A percentile compares a stretch with the other conserved stretches of the same genome.
Evolutionary conservation across 2,113 vertebrate species (phyloP).

Genomic region (Alligator sinensis): DNA sequence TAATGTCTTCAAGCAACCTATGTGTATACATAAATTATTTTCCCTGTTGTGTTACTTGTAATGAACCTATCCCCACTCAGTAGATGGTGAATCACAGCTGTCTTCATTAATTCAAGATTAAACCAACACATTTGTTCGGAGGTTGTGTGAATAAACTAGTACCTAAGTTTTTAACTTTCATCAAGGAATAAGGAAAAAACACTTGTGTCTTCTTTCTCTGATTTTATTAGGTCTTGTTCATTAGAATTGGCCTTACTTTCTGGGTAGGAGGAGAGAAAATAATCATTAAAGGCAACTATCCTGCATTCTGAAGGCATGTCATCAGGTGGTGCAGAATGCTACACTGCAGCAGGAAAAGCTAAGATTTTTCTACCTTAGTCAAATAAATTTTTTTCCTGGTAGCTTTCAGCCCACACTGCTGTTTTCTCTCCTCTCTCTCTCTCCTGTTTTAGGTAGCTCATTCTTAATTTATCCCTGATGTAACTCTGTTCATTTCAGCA

Average conservation of each 20-base stretch:
- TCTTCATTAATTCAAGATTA: too few species aligned
- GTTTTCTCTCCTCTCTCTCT: background rate
- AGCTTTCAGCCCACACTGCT: background rate
- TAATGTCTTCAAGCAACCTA: too few species aligned
- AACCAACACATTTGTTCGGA: too few species aligned
- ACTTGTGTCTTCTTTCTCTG: too few species aligned
- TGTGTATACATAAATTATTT: background rate
- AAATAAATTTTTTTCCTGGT: fast-evolving
- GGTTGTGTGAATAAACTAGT: background rate
- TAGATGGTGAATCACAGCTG: too few species aligned
- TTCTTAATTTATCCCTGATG: background rate
- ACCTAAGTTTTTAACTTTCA: background rate
- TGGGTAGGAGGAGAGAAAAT: background rate
- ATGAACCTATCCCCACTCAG: background rate
- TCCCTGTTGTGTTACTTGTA: background rate
- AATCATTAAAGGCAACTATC: background rate
- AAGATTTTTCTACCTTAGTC: background rate
- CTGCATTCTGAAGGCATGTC: background rate
- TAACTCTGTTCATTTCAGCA: background rate
- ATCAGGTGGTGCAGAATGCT: fast-evolving
- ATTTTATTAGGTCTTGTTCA: background rate
- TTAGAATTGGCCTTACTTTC: background rate
- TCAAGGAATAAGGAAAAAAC: background rate
- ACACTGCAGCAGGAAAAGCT: fast-evolving
- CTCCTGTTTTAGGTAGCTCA: background rate